Percentiles rank a stretch among this genome's conserved stretches.
Evolutionary conservation across 2,797 vertebrate species (phyloP).

Genomic region (Microhierax caerulescens): DNA sequence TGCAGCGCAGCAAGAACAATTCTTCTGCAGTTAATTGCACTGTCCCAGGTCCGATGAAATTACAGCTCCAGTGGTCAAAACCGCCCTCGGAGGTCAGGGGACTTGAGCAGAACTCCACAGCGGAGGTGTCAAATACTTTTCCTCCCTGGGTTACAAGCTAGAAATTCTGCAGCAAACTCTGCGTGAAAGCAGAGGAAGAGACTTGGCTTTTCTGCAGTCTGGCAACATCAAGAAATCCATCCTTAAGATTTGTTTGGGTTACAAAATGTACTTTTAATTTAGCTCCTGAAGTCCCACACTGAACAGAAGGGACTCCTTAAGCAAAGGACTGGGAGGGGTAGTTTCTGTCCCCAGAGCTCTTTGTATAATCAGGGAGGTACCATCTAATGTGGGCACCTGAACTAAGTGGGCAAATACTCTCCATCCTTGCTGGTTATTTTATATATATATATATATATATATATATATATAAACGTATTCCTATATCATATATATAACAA

Average conservation of each 20-base stretch:
- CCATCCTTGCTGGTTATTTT: not conserved
- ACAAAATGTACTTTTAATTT: not conserved
- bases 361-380: fast-evolving
- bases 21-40: not conserved
- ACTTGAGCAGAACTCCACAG: fast-evolving
- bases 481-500: too few species aligned
- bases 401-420: not conserved
- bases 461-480: too few species aligned
- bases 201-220: not conserved
- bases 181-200: not conserved
- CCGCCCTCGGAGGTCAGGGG: fast-evolving
- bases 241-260: not conserved
- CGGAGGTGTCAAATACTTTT: fast-evolving
- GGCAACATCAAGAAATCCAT: not conserved
- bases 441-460: too few species aligned
- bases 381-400: not conserved
- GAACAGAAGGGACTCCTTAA: not conserved
- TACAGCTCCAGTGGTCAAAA: not conserved
- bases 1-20: not conserved
- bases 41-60: not conserved
- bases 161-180: not conserved
- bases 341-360: not conserved
- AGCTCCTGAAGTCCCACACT: not conserved
- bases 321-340: not conserved
- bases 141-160: too few species aligned